A percentile compares a stretch with the other conserved stretches of the same genome.
Conservation (phyloP, 2,888 invertebrate genomes). For the Agriopis leucophaearia region DNA sequence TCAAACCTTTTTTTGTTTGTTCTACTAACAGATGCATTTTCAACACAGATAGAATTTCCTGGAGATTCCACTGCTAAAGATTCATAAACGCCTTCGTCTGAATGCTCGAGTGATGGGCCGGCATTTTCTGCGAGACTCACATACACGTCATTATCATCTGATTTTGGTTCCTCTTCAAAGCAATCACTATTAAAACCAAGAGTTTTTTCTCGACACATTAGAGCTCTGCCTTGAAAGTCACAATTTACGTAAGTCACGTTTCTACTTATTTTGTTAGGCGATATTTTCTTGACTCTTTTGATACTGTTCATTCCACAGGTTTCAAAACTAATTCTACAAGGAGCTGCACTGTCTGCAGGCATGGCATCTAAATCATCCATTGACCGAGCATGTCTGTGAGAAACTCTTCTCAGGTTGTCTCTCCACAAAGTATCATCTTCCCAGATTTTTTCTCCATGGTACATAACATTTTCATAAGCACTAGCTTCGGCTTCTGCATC, state of each 20-base stretch:
- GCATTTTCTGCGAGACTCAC: conserved; percentile 79
- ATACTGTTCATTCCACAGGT: conserved; percentile 75
- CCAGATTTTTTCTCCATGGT: conserved; percentile 91
- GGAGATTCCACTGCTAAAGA: conserved; percentile 56
- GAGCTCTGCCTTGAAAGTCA: conserved; percentile 83
- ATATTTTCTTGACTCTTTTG: conserved; percentile 73
- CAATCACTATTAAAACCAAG: conserved; percentile 53
- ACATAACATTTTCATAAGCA: conserved; percentile 79
- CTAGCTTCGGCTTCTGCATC: conserved; percentile 79
- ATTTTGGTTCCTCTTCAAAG: conserved; percentile 64
- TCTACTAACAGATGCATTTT: conserved; percentile 43
- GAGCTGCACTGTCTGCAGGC: conserved; percentile 57
- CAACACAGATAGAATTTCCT: conserved; percentile 52
- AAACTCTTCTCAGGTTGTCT: conserved; percentile 92
- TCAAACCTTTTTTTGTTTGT: conserved; percentile 83
- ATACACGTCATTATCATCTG: conserved; percentile 83
- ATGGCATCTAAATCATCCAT: conserved; percentile 91
- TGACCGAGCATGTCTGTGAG: conserved; percentile 93
- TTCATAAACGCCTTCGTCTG: conserved; percentile 87
- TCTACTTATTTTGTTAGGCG: conserved; percentile 85
- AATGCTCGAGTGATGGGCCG: conserved; percentile 57
- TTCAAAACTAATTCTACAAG: conserved; percentile 64
- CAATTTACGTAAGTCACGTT: conserved; percentile 93
- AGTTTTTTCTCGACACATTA: conserved; percentile 69
- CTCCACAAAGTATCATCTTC: conserved; percentile 94